Percentiles rank a stretch among this genome's conserved stretches.
Conservation (phyloP, 2,888 invertebrate species). For the Hirtodrosophila trivittata region DNA sequence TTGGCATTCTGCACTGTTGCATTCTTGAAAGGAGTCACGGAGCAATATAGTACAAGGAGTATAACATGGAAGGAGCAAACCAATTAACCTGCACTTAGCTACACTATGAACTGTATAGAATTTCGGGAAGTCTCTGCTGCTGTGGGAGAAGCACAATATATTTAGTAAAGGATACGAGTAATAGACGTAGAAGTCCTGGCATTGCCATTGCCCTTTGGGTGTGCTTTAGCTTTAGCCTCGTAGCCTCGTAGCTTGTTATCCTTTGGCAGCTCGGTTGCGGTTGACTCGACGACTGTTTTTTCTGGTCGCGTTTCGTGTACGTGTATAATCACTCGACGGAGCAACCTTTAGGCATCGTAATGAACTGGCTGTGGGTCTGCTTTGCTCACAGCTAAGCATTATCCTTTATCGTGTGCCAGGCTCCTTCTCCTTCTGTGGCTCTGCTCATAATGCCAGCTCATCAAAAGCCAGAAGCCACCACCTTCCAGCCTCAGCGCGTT, state of each 20-base stretch:
- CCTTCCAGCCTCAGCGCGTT: slow-evolving; percentile 11
- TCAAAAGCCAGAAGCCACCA: slow-evolving; percentile 27
- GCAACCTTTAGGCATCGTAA: slow-evolving; percentile 39
- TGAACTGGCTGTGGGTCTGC: slow-evolving; percentile 17
- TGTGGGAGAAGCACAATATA: no score
- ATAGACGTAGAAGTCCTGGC: slow-evolving; percentile 7
- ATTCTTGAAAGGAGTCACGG: neutral
- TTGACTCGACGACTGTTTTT: slow-evolving; percentile 20
- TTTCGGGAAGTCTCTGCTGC: neutral
- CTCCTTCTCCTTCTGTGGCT: slow-evolving; percentile 24
- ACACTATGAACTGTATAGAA: neutral
- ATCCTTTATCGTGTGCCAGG: slow-evolving; percentile 34
- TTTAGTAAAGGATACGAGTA: neutral
- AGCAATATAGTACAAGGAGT: no score
- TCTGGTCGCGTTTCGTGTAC: slow-evolving; percentile 31
- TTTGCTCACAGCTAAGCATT: slow-evolving; percentile 19
- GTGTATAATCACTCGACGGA: slow-evolving; percentile 41
- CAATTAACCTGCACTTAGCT: neutral
- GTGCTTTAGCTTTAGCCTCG: slow-evolving; percentile 33
- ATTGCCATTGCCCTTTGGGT: slow-evolving; percentile 29
- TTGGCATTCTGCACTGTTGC: neutral
- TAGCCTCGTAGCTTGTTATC: slow-evolving; percentile 30
- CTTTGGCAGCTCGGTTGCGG: slow-evolving; percentile 23
- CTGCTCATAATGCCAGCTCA: slow-evolving; percentile 43
- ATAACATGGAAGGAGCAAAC: no score